Evolutionary conservation across 2,888 invertebrate species (phyloP), one percentile per base, ranked within the genome.

Genomic region (Spilosoma lubricipeda): DNA sequence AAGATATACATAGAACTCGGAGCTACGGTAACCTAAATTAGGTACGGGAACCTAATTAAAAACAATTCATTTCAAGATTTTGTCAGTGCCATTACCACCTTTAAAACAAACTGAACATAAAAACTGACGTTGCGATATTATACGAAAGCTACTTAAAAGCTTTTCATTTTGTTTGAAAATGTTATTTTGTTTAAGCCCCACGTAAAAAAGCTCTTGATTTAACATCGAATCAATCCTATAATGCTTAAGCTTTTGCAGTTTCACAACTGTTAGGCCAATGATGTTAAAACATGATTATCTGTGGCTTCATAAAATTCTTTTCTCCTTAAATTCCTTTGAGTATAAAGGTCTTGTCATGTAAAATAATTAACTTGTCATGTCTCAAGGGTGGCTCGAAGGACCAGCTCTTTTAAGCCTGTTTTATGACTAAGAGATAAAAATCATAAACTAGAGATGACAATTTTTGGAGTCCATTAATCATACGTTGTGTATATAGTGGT

Each of bases 271-370:
- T 67, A 76, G 67, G 65, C 73, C 76, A 79, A 82, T 78, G 77
- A 80, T 78, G 63, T 74, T 70, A 71, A 73, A 84, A 83, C 65
- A 42, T 76, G 85, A 84, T 84, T 84, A 84, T 72, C 75, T 67
- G 27, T 15, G 64, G 68, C 70, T 76, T 45, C 39, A 71, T 70
- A 67, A 78, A 83, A 78, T 72, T 78, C 77, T 83, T 83, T 56
- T 30, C 30, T 75, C 80, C 76, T 79, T 75, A 81, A 77, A 71
- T 69, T 72, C 66, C 72, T 65, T 73, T 75, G 77, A 76, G 77
- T 78, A 79, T 69, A 73, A 80, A 72, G 23, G 68, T 42, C 67
- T 80, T 84, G 82, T 81, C 78, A 77, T 71, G 69, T 73, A 74
- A 80, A 66, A 72, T 77, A 78, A 84, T 84, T 78, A 80, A 84